phyloP scores from a whole-genome alignment of 2,797 vertebrate species.

The Fratercula arctica region DNA sequence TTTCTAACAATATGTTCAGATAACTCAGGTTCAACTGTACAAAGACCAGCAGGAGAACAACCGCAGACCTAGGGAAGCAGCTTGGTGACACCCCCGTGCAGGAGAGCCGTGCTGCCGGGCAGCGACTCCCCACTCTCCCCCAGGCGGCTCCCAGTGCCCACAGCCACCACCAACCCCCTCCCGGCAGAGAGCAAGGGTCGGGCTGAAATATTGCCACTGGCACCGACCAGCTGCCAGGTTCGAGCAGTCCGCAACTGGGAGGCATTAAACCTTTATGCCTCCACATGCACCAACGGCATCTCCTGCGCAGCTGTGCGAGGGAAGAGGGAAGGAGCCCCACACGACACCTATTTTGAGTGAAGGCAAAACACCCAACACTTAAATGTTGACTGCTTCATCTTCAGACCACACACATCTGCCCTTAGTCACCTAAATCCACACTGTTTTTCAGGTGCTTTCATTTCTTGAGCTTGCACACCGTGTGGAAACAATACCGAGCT shows the following conservation, averaged over 20 bases:
- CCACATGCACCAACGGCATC: background rate
- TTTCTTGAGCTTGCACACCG: background rate
- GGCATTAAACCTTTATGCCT: background rate
- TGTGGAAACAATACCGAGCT: background rate
- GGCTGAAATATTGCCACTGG: background rate
- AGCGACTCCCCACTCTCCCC: fast-evolving
- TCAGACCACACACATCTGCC: conserved; percentile 28
- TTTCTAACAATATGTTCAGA: conserved; percentile 5
- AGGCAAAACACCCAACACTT: background rate
- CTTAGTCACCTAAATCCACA: background rate
- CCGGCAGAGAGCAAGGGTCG: background rate
- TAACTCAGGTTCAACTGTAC: background rate
- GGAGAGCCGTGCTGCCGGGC: background rate
- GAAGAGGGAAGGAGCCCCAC: background rate
- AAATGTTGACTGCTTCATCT: background rate
- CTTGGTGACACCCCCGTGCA: fast-evolving
- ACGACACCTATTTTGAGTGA: background rate
- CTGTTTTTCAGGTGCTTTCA: conserved; percentile 3
- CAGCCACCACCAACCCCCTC: background rate
- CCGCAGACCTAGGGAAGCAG: background rate
- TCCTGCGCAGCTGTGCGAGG: background rate
- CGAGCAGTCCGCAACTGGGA: background rate
- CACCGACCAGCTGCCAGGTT: background rate
- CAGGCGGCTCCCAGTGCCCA: background rate
- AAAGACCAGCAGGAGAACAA: background rate